phyloP scores from a whole-genome alignment of 2,888 invertebrate genomes.

The Pantelozetes paolii region DNA sequence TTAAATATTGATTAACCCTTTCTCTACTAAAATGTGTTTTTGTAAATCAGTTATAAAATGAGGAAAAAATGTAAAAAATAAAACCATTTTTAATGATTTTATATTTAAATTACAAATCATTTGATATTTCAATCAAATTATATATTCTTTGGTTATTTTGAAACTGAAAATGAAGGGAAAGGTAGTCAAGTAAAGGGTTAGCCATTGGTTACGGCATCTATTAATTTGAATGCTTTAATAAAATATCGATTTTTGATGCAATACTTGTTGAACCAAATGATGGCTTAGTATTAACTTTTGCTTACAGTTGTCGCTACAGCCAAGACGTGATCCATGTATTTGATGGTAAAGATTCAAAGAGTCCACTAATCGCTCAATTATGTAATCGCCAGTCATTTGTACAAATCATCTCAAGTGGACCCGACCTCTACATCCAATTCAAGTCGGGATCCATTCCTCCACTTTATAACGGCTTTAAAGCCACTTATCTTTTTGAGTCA shows the following conservation, averaged over 20 bases:
- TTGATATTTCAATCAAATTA: no score
- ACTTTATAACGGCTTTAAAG: slow-evolving; percentile 24
- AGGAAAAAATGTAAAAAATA: no score
- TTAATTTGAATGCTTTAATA: neutral
- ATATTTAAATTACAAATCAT: no score
- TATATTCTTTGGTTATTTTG: no score
- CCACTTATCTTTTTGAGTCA: slow-evolving; percentile 9
- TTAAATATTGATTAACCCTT: no score
- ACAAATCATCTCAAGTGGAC: slow-evolving; percentile 76
- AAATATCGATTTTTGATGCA: neutral
- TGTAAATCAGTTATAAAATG: no score
- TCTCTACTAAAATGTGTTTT: no score
- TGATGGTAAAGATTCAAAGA: slow-evolving; percentile 70
- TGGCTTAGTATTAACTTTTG: slow-evolving; percentile 2
- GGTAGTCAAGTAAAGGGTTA: no score
- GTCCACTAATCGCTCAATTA: slow-evolving; percentile 73
- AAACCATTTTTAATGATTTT: no score
- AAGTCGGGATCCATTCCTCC: neutral
- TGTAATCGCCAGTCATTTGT: slow-evolving; percentile 74
- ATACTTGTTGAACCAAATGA: neutral
- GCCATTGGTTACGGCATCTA: slow-evolving; percentile 21
- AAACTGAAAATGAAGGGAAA: no score
- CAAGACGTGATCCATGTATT: slow-evolving; percentile 79
- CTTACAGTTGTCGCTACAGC: slow-evolving; percentile 65
- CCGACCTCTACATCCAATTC: slow-evolving; percentile 71